Evolutionary conservation across 2,113 vertebrate species (phyloP).

Genomic region (Malurus alboscapulatus): DNA sequence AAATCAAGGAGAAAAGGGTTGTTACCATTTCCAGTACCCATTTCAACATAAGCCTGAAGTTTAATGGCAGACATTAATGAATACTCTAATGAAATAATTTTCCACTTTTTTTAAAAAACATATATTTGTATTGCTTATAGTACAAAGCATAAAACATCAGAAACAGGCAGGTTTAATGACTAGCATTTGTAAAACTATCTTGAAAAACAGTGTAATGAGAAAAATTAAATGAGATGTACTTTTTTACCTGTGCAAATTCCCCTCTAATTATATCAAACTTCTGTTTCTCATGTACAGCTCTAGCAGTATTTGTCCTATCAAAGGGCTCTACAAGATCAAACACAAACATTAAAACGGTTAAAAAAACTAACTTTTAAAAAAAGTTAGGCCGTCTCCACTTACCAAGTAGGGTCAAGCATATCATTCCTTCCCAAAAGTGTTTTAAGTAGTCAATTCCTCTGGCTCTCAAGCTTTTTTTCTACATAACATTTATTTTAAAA

Average conservation of each 20-base stretch:
- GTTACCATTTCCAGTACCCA: not conserved
- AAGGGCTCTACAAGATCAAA: conserved; percentile 87
- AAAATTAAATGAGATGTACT: not conserved
- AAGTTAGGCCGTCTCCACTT: not conserved
- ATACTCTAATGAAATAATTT: not conserved
- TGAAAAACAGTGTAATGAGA: not conserved
- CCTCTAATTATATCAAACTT: conserved; percentile 89
- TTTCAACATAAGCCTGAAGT: not conserved
- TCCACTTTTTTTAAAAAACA: not conserved
- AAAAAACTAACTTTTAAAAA: not conserved
- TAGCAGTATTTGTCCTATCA: conserved; percentile 92
- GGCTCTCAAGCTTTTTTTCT: not conserved
- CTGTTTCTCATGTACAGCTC: conserved; percentile 90
- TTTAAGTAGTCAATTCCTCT: not conserved
- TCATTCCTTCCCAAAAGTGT: not conserved
- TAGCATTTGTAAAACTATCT: not conserved
- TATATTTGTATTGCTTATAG: not conserved
- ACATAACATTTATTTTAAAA: not conserved
- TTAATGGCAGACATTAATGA: not conserved
- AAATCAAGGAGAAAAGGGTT: not conserved
- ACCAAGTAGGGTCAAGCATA: not conserved
- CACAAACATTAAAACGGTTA: not conserved
- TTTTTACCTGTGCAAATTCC: conserved; percentile 85
- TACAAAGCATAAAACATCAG: not conserved
- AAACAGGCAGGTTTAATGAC: not conserved